Evolutionary conservation across 2,888 invertebrate species (phyloP).

Genomic region (Cerastis leucographa): DNA sequence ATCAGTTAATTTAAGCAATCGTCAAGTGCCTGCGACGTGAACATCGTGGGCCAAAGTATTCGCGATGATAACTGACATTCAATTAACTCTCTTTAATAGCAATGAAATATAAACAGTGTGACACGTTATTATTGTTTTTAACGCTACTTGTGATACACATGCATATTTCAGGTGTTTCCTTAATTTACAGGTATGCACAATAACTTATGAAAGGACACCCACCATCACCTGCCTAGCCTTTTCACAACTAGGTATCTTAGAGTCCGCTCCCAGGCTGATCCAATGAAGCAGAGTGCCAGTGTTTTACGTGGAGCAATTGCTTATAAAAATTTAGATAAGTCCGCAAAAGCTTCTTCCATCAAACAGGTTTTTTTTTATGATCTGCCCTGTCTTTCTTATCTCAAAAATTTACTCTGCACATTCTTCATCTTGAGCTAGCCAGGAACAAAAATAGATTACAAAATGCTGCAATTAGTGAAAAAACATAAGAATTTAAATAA

Average conservation of each 20-base stretch:
- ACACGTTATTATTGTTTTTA: slow-evolving; percentile 13
- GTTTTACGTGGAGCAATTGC: not conserved
- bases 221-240: not conserved
- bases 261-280: not conserved
- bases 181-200: not conserved
- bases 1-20: not conserved
- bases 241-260: not conserved
- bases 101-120: slow-evolving; percentile 20
- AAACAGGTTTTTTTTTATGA: not conserved
- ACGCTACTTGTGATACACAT: slow-evolving; percentile 46
- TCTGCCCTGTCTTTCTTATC: not conserved
- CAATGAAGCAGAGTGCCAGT: not conserved
- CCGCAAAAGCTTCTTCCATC: not conserved
- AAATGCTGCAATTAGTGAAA: not conserved
- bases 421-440: not conserved
- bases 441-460: not conserved
- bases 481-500: not conserved
- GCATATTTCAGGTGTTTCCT: not conserved
- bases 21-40: slow-evolving; percentile 1
- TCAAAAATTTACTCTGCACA: not conserved
- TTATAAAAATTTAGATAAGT: not conserved
- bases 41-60: slow-evolving; percentile 43
- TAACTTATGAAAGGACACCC: not conserved
- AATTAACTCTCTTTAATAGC: slow-evolving; percentile 56
- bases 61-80: slow-evolving; percentile 66